phyloP scores from a whole-genome alignment of 2,113 vertebrate genomes.

The Perognathus longimembris region DNA sequence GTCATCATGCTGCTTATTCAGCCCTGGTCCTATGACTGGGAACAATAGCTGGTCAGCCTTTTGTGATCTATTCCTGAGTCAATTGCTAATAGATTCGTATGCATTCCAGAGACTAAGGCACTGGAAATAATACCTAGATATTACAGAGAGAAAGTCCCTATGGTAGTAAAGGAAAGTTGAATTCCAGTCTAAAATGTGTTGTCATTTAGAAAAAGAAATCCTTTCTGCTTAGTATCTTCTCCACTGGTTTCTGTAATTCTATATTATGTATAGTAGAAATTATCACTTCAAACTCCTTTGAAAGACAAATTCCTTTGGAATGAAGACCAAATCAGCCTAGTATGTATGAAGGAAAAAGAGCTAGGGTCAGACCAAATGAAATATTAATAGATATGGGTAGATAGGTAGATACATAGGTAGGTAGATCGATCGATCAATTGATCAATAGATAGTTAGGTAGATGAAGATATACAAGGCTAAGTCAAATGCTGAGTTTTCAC shows the following conservation, averaged over 20 bases:
- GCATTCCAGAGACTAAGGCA: constrained; percentile 4
- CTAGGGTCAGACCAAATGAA: no score
- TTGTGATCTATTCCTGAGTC: background rate
- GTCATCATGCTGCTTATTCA: background rate
- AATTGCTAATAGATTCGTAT: background rate
- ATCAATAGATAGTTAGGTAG: background rate
- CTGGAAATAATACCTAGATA: background rate
- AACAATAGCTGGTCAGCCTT: background rate
- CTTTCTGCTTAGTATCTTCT: background rate
- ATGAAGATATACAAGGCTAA: background rate
- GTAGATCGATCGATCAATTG: background rate
- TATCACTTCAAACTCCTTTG: background rate
- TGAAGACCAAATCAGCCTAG: background rate
- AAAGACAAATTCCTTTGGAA: constrained; percentile 7
- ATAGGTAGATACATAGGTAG: background rate
- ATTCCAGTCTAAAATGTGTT: background rate
- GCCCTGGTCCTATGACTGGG: background rate
- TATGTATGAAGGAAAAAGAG: background rate
- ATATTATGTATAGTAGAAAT: constrained; percentile 1
- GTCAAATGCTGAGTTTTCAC: background rate
- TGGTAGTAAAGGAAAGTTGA: constrained; percentile 1
- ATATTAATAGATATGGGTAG: background rate
- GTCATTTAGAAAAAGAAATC: constrained; percentile 16
- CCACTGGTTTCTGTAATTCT: background rate
- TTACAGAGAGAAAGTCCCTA: constrained; percentile 2